Evolutionary conservation across 1,140 invertebrate genomes (phyloP), one percentile per base, ranked within the genome.

Genomic region (Liolophura sinensis): DNA sequence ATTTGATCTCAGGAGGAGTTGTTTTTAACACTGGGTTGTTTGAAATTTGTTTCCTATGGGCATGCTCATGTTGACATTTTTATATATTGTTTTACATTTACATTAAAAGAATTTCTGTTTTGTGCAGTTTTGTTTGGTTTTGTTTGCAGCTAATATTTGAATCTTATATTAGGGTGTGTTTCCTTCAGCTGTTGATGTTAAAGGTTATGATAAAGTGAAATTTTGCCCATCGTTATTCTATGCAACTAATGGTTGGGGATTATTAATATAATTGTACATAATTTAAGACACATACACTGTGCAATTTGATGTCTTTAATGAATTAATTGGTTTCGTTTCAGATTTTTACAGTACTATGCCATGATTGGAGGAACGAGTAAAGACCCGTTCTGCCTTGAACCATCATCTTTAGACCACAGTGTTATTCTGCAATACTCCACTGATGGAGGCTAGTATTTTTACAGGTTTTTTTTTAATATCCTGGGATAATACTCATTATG

Each of bases 281-380:
- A 54, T 54, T 54, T 20, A 11, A 54, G 24, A 54, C 15, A 54
- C n/a, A 24, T 11, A 54, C 15, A 54, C 9, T 24, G 3, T 40
- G 31, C 31, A 9, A 40, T 40, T 40, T 40, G 31, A 59, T 48
- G 47, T 61, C 18, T 40, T n/a, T 60, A n/a, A 18, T 52, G n/a
- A n/a, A 25, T 20, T 24, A 18, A 20, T 27, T 48, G 16, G 40
- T 60, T 7, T 67, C 47, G 46, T 66, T 67, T 4, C 65, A 83
- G 81, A 60, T 83, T 80, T 74, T 69, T 82, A 7, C 74, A 80
- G 71, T 83, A 81, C 69, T 72, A 68, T 27, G 81, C 75, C 1
- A 71, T 67, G 47, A 75, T 83, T 54, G 80, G 80, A n/a, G 77
- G 80, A 16, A 15, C 62, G 9, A 60, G 65, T 56, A 47, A 70